Percentiles rank a stretch among this genome's conserved stretches.
Evolutionary conservation across 2,113 vertebrate genomes (phyloP).

Genomic region (Leptobrachium ailaonicum): DNA sequence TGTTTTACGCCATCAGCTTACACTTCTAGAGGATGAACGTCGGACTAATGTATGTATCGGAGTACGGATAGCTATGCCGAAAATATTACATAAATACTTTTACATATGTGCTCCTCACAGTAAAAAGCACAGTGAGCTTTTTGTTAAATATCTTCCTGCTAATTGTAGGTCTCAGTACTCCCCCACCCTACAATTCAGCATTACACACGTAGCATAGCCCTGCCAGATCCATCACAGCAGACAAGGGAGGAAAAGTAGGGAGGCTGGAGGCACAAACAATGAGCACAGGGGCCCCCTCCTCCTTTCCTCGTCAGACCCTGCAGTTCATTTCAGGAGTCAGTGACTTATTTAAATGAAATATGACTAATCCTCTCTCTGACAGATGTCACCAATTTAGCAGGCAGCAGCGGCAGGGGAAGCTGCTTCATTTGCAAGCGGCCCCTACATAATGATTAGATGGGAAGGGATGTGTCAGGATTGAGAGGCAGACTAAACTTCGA

Average conservation of each 20-base stretch:
- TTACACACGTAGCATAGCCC: slow-evolving; percentile 38
- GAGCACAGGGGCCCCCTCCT: slow-evolving; percentile 36
- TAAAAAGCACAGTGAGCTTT: slow-evolving; percentile 9
- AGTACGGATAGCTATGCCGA: too few species aligned
- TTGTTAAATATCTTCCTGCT: slow-evolving; percentile 20
- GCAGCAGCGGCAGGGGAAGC: slow-evolving; percentile 36
- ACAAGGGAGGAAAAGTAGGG: slow-evolving; percentile 46
- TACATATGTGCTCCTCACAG: not conserved
- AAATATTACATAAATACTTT: not conserved
- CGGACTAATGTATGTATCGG: too few species aligned
- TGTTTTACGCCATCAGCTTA: too few species aligned
- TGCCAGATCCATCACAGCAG: slow-evolving; percentile 44
- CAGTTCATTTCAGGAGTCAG: slow-evolving; percentile 48
- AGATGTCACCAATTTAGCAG: slow-evolving; percentile 51
- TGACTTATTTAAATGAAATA: slow-evolving; percentile 51
- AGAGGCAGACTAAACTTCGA: slow-evolving; percentile 42
- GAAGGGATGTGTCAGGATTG: slow-evolving; percentile 20
- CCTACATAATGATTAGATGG: slow-evolving; percentile 47
- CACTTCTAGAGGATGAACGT: too few species aligned
- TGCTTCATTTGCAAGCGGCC: slow-evolving; percentile 39
- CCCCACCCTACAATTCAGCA: slow-evolving; percentile 28
- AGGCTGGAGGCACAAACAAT: slow-evolving; percentile 51
- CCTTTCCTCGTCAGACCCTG: slow-evolving; percentile 34
- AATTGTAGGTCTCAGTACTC: slow-evolving; percentile 23
- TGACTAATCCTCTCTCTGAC: slow-evolving; percentile 51